Conservation (phyloP, 1,140 invertebrate species). For the Drosophila mauritiana region DNA sequence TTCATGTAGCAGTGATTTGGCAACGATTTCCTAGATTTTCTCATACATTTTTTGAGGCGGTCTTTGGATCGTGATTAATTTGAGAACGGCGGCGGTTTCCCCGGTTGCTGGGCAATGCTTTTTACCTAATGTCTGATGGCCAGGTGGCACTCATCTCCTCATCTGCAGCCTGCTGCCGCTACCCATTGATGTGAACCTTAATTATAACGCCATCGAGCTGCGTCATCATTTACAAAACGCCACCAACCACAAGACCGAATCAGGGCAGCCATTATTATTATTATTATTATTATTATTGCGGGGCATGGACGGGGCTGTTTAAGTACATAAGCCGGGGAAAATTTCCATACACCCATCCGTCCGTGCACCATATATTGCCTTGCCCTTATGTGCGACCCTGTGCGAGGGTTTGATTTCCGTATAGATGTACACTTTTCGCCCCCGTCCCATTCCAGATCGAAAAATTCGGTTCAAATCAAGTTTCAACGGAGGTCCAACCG, state of each 20-base stretch:
- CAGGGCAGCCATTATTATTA: slow-evolving; percentile 57
- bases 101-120: slow-evolving; percentile 26
- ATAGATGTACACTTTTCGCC: neutral
- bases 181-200: slow-evolving; percentile 67
- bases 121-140: slow-evolving; percentile 57
- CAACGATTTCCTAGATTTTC: slow-evolving; percentile 27
- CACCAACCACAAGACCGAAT: slow-evolving; percentile 43
- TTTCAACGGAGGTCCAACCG: neutral
- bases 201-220: slow-evolving; percentile 78
- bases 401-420: slow-evolving; percentile 1
- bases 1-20: slow-evolving; percentile 3
- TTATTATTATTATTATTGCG: slow-evolving; percentile 27
- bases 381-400: slow-evolving; percentile 12
- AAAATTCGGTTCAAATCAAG: neutral
- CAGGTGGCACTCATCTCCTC: slow-evolving; percentile 55
- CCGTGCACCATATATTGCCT: neutral
- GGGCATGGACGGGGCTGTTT: slow-evolving; percentile 14
- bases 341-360: slow-evolving; percentile 18
- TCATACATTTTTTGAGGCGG: slow-evolving; percentile 28
- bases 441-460: neutral
- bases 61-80: slow-evolving; percentile 66
- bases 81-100: slow-evolving; percentile 18
- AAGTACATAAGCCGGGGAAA: slow-evolving; percentile 13
- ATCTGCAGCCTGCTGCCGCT: slow-evolving; percentile 14
- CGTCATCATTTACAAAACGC: slow-evolving; percentile 73